Conservation (phyloP, 2,888 invertebrate species). For the Callimorpha dominula region DNA sequence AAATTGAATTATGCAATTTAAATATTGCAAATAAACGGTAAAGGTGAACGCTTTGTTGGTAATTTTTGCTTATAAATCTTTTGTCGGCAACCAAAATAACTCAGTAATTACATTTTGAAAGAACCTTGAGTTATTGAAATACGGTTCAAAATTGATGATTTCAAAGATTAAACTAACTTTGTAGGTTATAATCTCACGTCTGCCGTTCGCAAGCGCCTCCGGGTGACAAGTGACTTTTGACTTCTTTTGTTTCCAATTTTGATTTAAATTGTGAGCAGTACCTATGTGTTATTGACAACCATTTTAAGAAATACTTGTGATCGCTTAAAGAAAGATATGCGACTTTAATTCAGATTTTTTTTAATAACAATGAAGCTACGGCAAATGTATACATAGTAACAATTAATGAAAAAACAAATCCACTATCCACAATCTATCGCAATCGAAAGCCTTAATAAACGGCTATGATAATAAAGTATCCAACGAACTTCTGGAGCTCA, state of each 20-base stretch:
- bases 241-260: slow-evolving; percentile 69
- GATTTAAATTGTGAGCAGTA: slow-evolving; percentile 37
- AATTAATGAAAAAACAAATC: no score
- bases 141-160: slow-evolving; percentile 35
- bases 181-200: slow-evolving; percentile 55
- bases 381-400: no score
- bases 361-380: no score
- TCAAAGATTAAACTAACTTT: slow-evolving; percentile 23
- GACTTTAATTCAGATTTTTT: no score
- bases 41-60: slow-evolving; percentile 51
- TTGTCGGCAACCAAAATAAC: slow-evolving; percentile 45
- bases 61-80: slow-evolving; percentile 65
- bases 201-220: slow-evolving; percentile 62
- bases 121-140: slow-evolving; percentile 19
- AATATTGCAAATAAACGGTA: slow-evolving; percentile 47
- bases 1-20: slow-evolving; percentile 53
- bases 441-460: no score
- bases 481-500: no score
- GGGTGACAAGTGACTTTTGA: slow-evolving; percentile 74
- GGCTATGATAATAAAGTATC: no score
- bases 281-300: slow-evolving; percentile 23
- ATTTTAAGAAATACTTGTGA: slow-evolving; percentile 11
- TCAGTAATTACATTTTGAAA: slow-evolving; percentile 9
- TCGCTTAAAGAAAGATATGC: no score
- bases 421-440: no score